Base-by-base conservation (phyloP, 2,113 vertebrate genomes). In the Propithecus coquereli region DNA sequence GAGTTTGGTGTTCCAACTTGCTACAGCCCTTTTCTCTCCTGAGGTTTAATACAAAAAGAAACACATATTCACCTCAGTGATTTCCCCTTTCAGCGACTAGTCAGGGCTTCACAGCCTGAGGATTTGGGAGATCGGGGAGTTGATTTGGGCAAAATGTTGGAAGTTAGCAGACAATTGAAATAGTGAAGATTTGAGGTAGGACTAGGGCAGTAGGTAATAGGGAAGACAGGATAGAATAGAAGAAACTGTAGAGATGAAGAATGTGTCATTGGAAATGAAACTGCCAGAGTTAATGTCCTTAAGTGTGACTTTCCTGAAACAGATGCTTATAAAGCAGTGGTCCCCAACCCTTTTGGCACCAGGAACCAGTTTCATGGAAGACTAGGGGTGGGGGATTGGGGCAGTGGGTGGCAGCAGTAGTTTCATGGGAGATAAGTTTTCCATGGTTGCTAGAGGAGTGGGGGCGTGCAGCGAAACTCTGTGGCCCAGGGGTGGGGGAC, bases 241-340 rank as follows among this genome's bases (percentile, higher is more conserved):
- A 90, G 81, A 86, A 86, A 70, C 71, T 0, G 8, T 6, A 57
- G 18, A 90, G 54, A 63, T 87, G 81, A 88, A 83, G 79, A 90
- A 65, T 91, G 9, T 92, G 25, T 90, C 66, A 82, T 57, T 88
- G 83, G 54, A 88, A 97, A 76, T 79, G 3, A 73, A 71, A 2
- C 22, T 52, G 85, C 47, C 9, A 88, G 76, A 91, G 25, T 89
- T 88, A 85, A 70, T 87, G 30, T 87, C 32, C 6, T 37, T 57
- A 52, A 37, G 57, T 93, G 57, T 90, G 43, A 34, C 92, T 92
- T 79, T 92, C n/a, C 66, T 83, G 85, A 65, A 82, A 63, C n/a
- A 90, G 37, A 66, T 54, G 14, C 34, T 92, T 92, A 6, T 71
- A 63, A 82, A 81, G 84, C 54, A 57, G 54, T 22, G 20, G 20